Evolutionary conservation across 1,140 invertebrate species (phyloP), one percentile per base, ranked within the genome.

Genomic region (Pygmarrhopalites habei): DNA sequence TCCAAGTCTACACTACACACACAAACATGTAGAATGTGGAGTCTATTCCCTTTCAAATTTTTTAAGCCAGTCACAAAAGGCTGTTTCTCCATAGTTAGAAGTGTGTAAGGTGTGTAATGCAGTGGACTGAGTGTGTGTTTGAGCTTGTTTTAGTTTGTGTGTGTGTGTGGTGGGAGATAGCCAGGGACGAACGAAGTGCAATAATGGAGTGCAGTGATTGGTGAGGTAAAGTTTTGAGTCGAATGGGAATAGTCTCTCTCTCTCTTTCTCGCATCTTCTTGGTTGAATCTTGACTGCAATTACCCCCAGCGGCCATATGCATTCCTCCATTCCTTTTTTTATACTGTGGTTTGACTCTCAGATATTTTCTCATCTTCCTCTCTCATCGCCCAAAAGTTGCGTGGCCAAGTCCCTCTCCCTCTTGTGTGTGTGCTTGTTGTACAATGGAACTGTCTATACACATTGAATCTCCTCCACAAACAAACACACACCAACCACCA

Each of bases 241-340:
- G 49, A 52, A 52, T 52, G n/a, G 49, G 49, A 52, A 52, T 52
- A 44, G 35, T 59, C 57, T 53, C 26, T 17, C 19, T 49, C 41
- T 5, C 29, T 15, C 15, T 15, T 14, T 29, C 5, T 29, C 29
- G 35, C 15, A 39, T n/a, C n/a, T 52, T 52, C 23, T 25, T 52
- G 25, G 49, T 52, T 52, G 49, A 52, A 52, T 52, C 49, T 52
- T 52, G 25, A 55, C 55, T 62, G 49, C 67, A 65, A 69, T 63
- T 66, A 69, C 58, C 60, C 62, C 67, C 64, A 64, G 64, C 60
- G 67, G 67, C 64, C 64, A 69, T 65, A 51, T 66, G 51, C 63
- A 69, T 69, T 69, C 67, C 67, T 58, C 32, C 49, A 26, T n/a
- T n/a, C 49, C 49, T 52, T 52, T 52, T n/a, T 52, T 52, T 52